A percentile compares a stretch with the other conserved stretches of the same genome.
These are phyloP conservation scores for Prionailurus bengalensis DNA, from an alignment of 2,113 vertebrate genomes.

Conservation along the genomic window DNA sequence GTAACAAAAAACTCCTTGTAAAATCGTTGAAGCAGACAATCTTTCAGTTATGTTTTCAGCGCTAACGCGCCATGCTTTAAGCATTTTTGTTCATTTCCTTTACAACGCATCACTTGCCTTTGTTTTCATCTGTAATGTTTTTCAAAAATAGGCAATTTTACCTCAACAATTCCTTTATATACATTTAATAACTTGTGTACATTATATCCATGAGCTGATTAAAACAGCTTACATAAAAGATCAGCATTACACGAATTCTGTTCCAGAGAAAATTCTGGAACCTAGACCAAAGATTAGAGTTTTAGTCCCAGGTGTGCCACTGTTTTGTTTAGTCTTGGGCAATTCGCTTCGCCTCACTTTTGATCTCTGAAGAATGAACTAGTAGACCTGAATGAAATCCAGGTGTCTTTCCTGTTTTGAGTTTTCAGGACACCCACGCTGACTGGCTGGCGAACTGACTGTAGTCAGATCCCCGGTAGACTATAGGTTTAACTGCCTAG, in stretches of 20 bases:
- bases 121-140: constrained; percentile 21
- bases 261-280: constrained; percentile 60
- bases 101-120: neutral
- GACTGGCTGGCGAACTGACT: neutral
- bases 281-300: neutral
- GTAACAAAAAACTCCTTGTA: neutral
- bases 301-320: neutral
- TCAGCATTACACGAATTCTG: neutral
- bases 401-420: neutral
- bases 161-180: neutral
- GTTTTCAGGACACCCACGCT: neutral
- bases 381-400: neutral
- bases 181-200: neutral
- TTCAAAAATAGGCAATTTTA: neutral
- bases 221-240: neutral
- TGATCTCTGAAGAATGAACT: constrained; percentile 23
- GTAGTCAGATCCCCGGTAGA: neutral
- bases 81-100: neutral
- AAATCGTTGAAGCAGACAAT: neutral
- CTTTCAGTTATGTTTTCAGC: neutral
- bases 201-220: neutral
- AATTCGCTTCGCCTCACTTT: neutral
- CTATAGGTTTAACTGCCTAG: neutral
- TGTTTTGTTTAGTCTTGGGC: neutral
- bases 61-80: neutral